These are phyloP conservation scores for Aphaenogaster floridana DNA, from an alignment of 1,140 invertebrate species.

Conservation along the genomic window DNA sequence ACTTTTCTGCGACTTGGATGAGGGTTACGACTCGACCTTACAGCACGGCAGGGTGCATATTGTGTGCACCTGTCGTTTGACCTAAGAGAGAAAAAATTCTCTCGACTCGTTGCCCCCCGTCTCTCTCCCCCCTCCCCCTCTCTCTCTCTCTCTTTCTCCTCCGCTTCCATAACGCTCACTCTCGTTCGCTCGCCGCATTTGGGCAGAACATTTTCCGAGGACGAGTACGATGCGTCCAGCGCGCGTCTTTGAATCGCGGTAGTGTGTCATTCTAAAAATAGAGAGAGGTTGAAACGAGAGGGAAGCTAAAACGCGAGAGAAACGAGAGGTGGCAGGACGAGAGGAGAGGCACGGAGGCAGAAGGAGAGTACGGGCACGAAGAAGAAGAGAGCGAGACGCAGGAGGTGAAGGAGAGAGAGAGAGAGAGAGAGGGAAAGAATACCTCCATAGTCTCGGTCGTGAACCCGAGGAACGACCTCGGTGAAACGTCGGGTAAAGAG, in stretches of 20 bases:
- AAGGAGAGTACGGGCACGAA: neutral
- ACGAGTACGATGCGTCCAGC: conserved; percentile 65
- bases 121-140: neutral
- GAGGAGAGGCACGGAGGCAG: neutral
- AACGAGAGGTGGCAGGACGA: conserved; percentile 35
- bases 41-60: conserved; percentile 9
- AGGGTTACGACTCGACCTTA: conserved; percentile 29
- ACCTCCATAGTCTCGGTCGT: conserved; percentile 79
- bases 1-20: neutral
- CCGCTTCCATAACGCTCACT: conserved; percentile 46
- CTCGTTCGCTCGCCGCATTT: conserved; percentile 75
- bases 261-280: conserved; percentile 87
- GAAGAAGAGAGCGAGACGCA: neutral
- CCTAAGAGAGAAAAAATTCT: conserved; percentile 2
- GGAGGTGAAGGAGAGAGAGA: neutral
- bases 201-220: conserved; percentile 77
- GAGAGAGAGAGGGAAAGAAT: conserved; percentile 21
- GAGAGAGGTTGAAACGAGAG: conserved; percentile 79
- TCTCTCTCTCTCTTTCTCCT: conserved; percentile 23
- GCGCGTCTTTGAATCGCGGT: conserved; percentile 82
- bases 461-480: conserved; percentile 81
- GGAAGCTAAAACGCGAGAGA: conserved; percentile 46
- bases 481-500: conserved; percentile 68
- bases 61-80: conserved; percentile 28
- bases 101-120: conserved; percentile 1